Evolutionary conservation across 2,888 invertebrate species (phyloP), one percentile per base, ranked within the genome.

Genomic region (Ophraella communa): DNA sequence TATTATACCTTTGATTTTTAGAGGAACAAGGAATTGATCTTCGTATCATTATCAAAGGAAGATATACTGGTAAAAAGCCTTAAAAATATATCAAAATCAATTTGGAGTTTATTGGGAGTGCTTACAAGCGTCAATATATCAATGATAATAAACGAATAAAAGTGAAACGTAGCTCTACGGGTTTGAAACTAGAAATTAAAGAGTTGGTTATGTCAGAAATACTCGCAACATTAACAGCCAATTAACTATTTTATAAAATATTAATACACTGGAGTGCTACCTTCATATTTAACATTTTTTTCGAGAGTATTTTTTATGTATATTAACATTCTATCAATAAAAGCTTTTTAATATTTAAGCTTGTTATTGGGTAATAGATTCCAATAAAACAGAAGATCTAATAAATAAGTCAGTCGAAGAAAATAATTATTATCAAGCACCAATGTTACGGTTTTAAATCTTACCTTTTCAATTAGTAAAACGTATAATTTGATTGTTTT

Each of bases 71-170:
- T 11, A 21, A 20, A n/a, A 21, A 21, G 20, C 21, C 11, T 21
- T 45, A 45, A 45, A 45, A 45, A 45, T 45, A 45, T 45, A 45
- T 45, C 45, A 45, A 45, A 45, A 45, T 21, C 45, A 45, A 21
- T 21, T 45, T 45, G 45, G 17, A 39, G 14, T 39, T 39, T 49
- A 49, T 23, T 49, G 49, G 10, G 42, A 39, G 42, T 54, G 54
- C 39, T 54, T 21, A 54, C 54, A 54, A 42, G 42, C 1, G 42
- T 33, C 35, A 57, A 47, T 45, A 45, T 45, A 45, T 56, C 56
- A 27, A 30, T 49, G 57, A 57, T 57, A 57, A 57, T 57, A 57
- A 57, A 57, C n/a, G 45, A 57, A 57, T 57, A 57, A 57, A 57
- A 57, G 44, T 45, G 45, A 45, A 45, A 21, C n/a, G 45, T n/a